Conservation (phyloP, 1,140 invertebrate genomes). For the Drosophila azteca region DNA sequence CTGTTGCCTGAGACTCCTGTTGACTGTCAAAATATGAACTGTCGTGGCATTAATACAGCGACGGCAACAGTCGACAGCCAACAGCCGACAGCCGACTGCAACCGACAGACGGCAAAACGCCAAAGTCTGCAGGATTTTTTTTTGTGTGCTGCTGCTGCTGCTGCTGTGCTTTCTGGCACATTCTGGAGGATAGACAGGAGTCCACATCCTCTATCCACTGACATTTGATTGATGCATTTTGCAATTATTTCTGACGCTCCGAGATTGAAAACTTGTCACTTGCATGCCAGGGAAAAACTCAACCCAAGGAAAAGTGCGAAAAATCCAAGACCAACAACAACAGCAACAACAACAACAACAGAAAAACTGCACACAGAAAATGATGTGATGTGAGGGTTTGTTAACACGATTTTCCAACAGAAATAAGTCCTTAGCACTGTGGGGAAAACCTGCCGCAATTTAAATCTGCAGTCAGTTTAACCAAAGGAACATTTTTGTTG, state of each 20-base stretch:
- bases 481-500: not conserved
- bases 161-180: not conserved
- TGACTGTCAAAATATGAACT: slow-evolving; percentile 60
- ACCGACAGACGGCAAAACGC: slow-evolving; percentile 40
- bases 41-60: slow-evolving; percentile 43
- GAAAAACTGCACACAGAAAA: slow-evolving; percentile 32
- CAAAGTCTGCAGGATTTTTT: slow-evolving; percentile 25
- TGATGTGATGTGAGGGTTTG: slow-evolving; percentile 38
- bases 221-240: slow-evolving; percentile 79
- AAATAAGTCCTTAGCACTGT: too few species aligned
- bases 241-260: slow-evolving; percentile 78
- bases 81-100: slow-evolving; percentile 15
- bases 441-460: too few species aligned
- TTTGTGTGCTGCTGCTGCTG: not conserved
- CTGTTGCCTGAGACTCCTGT: not conserved
- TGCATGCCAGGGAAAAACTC: slow-evolving; percentile 45
- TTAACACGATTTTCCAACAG: slow-evolving; percentile 31
- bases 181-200: slow-evolving; percentile 42
- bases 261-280: slow-evolving; percentile 80
- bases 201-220: slow-evolving; percentile 29
- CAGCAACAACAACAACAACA: too few species aligned
- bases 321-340: slow-evolving; percentile 44
- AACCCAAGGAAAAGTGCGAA: slow-evolving; percentile 6
- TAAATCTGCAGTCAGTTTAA: not conserved
- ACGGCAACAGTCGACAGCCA: slow-evolving; percentile 46